These are phyloP conservation scores for Hycleus cichorii DNA, from an alignment of 1,140 invertebrate species.

Conservation along the genomic window DNA sequence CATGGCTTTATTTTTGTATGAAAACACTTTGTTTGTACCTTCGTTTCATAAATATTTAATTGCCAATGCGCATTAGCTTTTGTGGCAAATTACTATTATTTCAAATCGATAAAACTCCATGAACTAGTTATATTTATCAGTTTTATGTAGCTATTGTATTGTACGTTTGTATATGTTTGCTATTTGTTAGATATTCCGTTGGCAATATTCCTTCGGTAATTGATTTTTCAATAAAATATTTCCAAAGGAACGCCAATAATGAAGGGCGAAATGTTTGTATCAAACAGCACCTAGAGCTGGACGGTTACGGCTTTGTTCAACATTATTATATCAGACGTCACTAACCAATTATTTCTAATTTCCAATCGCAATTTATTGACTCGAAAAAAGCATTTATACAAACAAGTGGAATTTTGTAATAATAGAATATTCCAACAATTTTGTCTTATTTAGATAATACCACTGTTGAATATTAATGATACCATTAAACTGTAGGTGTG, in stretches of 20 bases:
- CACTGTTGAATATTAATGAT: too few relatives aligned
- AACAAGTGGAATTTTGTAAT: too few relatives aligned
- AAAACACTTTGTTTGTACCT: constrained; percentile 18
- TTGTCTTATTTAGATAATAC: too few relatives aligned
- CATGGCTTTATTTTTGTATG: constrained; percentile 12
- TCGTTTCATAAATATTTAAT: constrained; percentile 25
- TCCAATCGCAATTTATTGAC: too few relatives aligned
- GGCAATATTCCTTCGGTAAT: constrained; percentile 24
- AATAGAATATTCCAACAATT: too few relatives aligned
- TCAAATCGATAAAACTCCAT: constrained; percentile 21
- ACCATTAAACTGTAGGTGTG: too few relatives aligned
- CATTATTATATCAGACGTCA: too few relatives aligned
- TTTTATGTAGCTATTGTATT: too few relatives aligned
- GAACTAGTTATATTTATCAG: constrained; percentile 18
- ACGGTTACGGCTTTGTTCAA: too few relatives aligned
- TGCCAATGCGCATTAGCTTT: constrained; percentile 25
- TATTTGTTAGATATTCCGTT: constrained; percentile 29
- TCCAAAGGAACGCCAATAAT: constrained; percentile 4
- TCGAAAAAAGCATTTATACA: too few relatives aligned
- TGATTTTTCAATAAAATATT: constrained; percentile 31
- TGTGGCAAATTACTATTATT: constrained; percentile 28
- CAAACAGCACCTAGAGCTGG: not conserved
- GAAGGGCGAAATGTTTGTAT: constrained; percentile 23
- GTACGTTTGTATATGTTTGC: constrained; percentile 26
- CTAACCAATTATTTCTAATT: too few relatives aligned